Conservation (phyloP, 2,797 vertebrate species). For the Manis crassicaudata region DNA sequence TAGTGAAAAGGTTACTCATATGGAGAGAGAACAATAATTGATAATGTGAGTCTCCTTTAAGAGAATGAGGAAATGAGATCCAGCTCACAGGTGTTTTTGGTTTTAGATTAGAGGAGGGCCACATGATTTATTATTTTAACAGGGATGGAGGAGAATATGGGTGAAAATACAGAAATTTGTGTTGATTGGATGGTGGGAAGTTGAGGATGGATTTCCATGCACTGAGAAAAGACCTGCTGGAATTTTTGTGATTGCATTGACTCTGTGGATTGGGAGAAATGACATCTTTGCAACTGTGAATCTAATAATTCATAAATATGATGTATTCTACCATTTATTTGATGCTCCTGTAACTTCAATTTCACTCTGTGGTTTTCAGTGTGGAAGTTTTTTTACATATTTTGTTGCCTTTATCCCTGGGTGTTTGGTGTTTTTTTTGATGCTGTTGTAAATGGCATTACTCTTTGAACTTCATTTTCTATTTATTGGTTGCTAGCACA, state of each 20-base stretch:
- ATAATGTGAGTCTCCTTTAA: slow-evolving; percentile 53
- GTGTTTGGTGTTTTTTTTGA: neutral
- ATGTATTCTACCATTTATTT: neutral
- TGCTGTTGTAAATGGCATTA: neutral
- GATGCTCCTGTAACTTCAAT: neutral
- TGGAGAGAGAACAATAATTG: slow-evolving; percentile 11
- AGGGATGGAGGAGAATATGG: slow-evolving; percentile 40
- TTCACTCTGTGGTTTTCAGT: slow-evolving; percentile 28
- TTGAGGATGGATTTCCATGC: slow-evolving; percentile 1
- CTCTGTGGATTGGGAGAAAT: neutral
- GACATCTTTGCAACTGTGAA: neutral
- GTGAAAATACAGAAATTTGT: slow-evolving; percentile 49
- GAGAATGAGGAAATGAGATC: neutral
- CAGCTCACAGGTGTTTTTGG: slow-evolving; percentile 15
- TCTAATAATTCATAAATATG: neutral
- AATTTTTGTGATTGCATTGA: neutral
- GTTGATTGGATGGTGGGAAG: slow-evolving; percentile 55
- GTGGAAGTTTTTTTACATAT: neutral
- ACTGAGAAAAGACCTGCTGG: neutral
- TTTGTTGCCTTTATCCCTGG: neutral
- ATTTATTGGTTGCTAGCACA: neutral
- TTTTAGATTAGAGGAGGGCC: slow-evolving; percentile 14
- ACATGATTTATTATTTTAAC: slow-evolving; percentile 53
- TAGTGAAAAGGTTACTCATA: slow-evolving; percentile 30
- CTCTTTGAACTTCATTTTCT: slow-evolving; percentile 49